Evolutionary conservation across 1,140 invertebrate genomes (phyloP).

Genomic region (Achroia grisella): DNA sequence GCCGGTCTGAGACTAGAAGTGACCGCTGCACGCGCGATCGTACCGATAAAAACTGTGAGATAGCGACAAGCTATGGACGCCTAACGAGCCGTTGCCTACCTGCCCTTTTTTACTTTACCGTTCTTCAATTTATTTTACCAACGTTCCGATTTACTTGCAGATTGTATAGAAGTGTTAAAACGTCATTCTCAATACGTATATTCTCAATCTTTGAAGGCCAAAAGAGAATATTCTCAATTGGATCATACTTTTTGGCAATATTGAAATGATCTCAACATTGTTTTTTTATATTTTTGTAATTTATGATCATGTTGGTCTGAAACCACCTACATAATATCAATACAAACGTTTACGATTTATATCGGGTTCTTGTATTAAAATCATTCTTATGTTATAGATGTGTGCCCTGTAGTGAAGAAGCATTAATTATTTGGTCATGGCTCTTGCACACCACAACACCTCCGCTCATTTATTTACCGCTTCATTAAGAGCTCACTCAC

Average conservation of each 20-base stretch:
- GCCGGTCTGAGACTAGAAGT: conserved; percentile 50
- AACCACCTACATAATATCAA: no score
- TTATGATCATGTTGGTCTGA: no score
- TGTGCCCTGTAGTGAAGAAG: conserved; percentile 4
- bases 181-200: no score
- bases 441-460: conserved; percentile 51
- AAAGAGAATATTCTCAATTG: no score
- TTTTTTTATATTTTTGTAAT: no score
- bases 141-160: no score
- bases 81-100: conserved; percentile 48
- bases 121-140: conserved; percentile 2
- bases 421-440: conserved; percentile 57
- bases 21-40: conserved; percentile 59
- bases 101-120: conserved; percentile 16
- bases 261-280: no score
- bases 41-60: conserved; percentile 52
- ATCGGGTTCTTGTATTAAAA: no score
- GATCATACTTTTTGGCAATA: no score
- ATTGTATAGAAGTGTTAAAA: conserved; percentile 9
- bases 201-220: no score
- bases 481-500: conserved; percentile 68
- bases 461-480: conserved; percentile 67
- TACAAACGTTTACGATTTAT: no score
- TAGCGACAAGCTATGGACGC: conserved; percentile 23
- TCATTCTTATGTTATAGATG: no score